These are phyloP conservation scores for Phyto melanocephala DNA, from an alignment of 2,888 invertebrate genomes.

Conservation along the genomic window DNA sequence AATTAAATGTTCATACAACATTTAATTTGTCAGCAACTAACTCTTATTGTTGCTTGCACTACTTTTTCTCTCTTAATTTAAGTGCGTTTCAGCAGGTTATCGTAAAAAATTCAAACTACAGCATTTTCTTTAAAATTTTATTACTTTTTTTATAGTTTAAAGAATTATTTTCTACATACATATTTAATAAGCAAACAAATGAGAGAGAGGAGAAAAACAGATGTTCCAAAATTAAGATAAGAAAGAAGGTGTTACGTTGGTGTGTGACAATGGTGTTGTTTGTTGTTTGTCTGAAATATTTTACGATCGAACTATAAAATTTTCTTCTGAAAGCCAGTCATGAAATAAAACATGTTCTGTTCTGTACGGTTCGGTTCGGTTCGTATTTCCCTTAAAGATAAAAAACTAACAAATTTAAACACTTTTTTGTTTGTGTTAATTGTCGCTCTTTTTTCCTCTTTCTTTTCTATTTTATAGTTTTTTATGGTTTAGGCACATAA, in stretches of 20 bases:
- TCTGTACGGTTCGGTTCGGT: background rate
- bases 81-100: too few species aligned
- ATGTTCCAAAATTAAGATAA: background rate
- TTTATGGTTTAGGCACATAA: constrained; percentile 15
- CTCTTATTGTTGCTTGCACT: background rate
- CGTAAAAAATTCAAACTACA: too few species aligned
- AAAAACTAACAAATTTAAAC: constrained; percentile 20
- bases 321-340: background rate
- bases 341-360: background rate
- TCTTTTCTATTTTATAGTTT: background rate
- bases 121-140: background rate
- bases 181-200: too few species aligned
- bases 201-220: background rate
- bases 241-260: constrained; percentile 9
- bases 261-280: background rate
- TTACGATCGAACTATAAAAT: constrained; percentile 2
- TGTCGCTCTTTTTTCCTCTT: background rate
- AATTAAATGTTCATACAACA: background rate
- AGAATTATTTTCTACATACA: too few species aligned
- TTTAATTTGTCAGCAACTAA: constrained; percentile 9
- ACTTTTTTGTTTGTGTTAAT: constrained; percentile 1
- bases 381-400: background rate
- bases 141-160: background rate
- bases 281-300: background rate
- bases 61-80: background rate